Conservation (phyloP, 2,797 vertebrate species). For the Pseudocheirus occidentalis region DNA sequence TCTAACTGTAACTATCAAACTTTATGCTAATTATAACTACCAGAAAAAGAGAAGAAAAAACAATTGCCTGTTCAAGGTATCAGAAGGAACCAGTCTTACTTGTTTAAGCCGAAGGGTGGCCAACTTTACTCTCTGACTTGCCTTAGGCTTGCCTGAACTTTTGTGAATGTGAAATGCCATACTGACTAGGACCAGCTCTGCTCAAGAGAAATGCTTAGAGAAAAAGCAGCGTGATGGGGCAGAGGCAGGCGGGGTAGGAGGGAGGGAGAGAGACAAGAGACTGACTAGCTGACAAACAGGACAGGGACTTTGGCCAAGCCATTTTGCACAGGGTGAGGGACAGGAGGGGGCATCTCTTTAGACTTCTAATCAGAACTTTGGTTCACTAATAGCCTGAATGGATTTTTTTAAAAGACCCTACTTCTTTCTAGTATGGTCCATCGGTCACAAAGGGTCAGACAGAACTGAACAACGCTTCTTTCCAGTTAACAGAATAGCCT, state of each 20-base stretch:
- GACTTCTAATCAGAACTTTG: neutral
- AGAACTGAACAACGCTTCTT: neutral
- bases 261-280: neutral
- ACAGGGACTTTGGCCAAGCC: neutral
- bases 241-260: fast-evolving
- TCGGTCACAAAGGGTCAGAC: neutral
- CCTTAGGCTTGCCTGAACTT: neutral
- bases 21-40: neutral
- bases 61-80: neutral
- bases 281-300: neutral
- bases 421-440: neutral
- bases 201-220: neutral
- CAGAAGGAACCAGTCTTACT: neutral
- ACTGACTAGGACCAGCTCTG: neutral
- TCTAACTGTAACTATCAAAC: neutral
- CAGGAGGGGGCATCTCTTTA: neutral
- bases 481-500: neutral
- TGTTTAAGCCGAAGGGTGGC: neutral
- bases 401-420: neutral
- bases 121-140: neutral
- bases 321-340: neutral
- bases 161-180: neutral
- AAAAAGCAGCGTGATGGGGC: no score
- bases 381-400: neutral
- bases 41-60: neutral